Percentiles rank a stretch among this genome's conserved stretches.
phyloP scores from a whole-genome alignment of 2,113 vertebrate species.

The Cranoglanis bouderius region DNA sequence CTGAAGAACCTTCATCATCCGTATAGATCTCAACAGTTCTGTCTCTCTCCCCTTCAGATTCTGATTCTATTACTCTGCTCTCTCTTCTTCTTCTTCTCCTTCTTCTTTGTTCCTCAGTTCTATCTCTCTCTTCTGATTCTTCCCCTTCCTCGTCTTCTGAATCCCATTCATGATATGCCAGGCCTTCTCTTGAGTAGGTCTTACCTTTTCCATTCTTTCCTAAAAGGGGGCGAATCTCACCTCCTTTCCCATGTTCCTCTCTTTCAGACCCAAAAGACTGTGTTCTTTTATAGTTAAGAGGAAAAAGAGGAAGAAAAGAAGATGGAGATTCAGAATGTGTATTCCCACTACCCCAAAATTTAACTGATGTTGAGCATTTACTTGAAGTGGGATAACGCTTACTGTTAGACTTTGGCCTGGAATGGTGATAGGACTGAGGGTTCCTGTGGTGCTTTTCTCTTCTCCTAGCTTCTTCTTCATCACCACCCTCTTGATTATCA shows the following conservation, averaged over 20 bases:
- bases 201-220: slow-evolving; percentile 63
- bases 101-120: slow-evolving; percentile 56
- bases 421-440: slow-evolving; percentile 61
- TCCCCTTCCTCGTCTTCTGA: slow-evolving; percentile 65
- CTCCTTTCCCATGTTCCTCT: slow-evolving; percentile 66
- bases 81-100: slow-evolving; percentile 52
- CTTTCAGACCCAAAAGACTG: slow-evolving; percentile 73
- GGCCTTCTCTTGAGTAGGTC: slow-evolving; percentile 68
- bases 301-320: slow-evolving; percentile 74
- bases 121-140: slow-evolving; percentile 59
- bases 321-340: slow-evolving; percentile 64
- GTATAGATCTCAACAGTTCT: slow-evolving; percentile 75
- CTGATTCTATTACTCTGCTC: slow-evolving; percentile 66
- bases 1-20: slow-evolving; percentile 76
- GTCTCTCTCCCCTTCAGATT: slow-evolving; percentile 73
- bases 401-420: slow-evolving; percentile 55
- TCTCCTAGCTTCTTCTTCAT: slow-evolving; percentile 64
- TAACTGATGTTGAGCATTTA: slow-evolving; percentile 73
- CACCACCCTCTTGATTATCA: slow-evolving; percentile 65
- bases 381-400: slow-evolving; percentile 52
- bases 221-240: slow-evolving; percentile 72
- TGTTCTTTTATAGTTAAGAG: slow-evolving; percentile 71
- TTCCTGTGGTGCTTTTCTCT: slow-evolving; percentile 64
- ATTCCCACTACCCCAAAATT: slow-evolving; percentile 73
- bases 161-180: slow-evolving; percentile 75